A percentile compares a stretch with the other conserved stretches of the same genome.
Conservation (phyloP, 2,888 invertebrate genomes). For the Xestia rhomboidea region DNA sequence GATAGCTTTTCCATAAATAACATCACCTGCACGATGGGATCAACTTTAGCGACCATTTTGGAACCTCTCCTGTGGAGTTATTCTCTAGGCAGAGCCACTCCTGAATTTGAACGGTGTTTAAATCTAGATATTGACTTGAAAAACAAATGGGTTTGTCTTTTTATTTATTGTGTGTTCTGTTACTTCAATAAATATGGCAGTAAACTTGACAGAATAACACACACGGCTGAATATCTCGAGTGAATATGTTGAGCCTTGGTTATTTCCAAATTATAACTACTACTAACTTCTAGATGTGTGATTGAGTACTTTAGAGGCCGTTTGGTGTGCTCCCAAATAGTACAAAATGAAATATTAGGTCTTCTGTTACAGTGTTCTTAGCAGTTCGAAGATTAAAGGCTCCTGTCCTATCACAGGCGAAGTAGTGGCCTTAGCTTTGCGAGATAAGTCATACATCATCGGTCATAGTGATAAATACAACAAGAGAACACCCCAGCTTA, state of each 20-base stretch:
- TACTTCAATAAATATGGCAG: not conserved
- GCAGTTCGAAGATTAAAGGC: not conserved
- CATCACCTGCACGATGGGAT: not conserved
- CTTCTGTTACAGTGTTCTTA: not conserved
- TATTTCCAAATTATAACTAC: constrained; percentile 1
- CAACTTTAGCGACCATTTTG: not conserved
- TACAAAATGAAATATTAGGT: not conserved
- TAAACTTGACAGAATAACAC: not conserved
- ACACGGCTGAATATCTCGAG: not conserved
- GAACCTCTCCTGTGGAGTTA: not conserved
- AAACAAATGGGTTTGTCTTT: not conserved
- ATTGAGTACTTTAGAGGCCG: not conserved
- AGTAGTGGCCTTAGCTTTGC: not conserved
- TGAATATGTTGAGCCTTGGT: not conserved
- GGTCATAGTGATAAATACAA: not conserved
- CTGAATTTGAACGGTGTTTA: not conserved
- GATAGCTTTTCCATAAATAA: constrained; percentile 2
- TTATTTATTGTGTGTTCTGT: no score
- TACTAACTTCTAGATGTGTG: not conserved
- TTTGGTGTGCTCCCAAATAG: not conserved
- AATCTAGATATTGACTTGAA: not conserved
- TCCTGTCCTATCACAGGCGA: not conserved
- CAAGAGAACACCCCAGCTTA: not conserved
- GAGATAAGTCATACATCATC: not conserved
- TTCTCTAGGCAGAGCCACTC: not conserved